Evolutionary conservation across 2,888 invertebrate genomes (phyloP).

Genomic region (Diaperis boleti): DNA sequence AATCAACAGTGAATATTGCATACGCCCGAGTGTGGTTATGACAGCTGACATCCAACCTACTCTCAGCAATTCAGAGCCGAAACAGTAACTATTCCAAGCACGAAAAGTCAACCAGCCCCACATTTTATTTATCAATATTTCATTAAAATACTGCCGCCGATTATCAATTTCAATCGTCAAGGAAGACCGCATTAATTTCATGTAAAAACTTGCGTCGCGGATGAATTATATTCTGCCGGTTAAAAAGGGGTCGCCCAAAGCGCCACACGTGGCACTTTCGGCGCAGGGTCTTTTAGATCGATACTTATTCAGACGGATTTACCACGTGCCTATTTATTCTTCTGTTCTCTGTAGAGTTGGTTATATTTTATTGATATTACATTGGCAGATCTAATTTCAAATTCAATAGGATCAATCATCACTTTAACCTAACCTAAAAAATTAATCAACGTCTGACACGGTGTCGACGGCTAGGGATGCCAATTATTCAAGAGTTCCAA

Average conservation of each 20-base stretch:
- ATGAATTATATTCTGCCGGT: conserved; percentile 20
- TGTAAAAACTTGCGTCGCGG: conserved; percentile 15
- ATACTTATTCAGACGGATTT: conserved; percentile 12
- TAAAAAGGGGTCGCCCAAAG: conserved; percentile 24
- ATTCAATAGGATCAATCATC: too few species aligned
- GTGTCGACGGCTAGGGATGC: too few species aligned
- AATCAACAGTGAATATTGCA: conserved; percentile 7
- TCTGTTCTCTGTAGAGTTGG: too few species aligned
- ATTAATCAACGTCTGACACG: too few species aligned
- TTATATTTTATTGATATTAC: too few species aligned
- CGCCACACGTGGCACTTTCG: conserved; percentile 19
- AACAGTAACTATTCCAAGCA: not conserved
- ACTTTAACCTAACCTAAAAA: too few species aligned
- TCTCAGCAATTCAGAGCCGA: not conserved
- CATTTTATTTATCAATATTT: conserved; percentile 27
- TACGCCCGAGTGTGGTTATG: not conserved
- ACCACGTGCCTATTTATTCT: too few species aligned
- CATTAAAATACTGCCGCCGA: conserved; percentile 14
- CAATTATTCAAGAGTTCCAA: too few species aligned
- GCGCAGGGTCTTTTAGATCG: conserved; percentile 11
- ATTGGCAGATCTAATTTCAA: too few species aligned
- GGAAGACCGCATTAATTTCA: conserved; percentile 17
- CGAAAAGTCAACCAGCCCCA: conserved; percentile 7
- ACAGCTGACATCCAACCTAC: conserved; percentile 3
- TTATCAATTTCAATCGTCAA: conserved; percentile 26